phyloP scores from a whole-genome alignment of 2,888 invertebrate species.

The Eupithecia pulchellata region DNA sequence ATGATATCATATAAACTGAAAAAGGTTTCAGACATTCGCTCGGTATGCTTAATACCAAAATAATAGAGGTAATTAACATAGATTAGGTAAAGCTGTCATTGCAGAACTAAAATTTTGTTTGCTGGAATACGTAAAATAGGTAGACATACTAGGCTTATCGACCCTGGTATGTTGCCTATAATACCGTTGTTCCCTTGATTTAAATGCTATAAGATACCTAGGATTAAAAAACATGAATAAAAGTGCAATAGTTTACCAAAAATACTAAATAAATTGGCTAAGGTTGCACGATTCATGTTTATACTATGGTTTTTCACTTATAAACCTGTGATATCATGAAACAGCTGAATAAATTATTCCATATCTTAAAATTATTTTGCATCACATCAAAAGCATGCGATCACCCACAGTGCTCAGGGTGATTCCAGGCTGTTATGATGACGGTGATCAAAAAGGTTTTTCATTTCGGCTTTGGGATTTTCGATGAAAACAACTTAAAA shows the following conservation, averaged over 20 bases:
- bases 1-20: neutral
- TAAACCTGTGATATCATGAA: neutral
- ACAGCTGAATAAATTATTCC: neutral
- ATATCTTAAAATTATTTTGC: neutral
- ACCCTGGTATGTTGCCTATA: neutral
- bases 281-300: neutral
- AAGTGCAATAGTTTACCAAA: neutral
- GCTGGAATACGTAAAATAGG: neutral
- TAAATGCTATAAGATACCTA: no score
- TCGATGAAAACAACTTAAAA: neutral
- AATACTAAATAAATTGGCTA: neutral
- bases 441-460: neutral
- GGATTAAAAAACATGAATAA: neutral
- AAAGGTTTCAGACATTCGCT: neutral
- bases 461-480: neutral
- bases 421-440: neutral
- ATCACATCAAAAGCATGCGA: neutral
- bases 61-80: neutral
- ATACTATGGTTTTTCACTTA: neutral
- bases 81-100: neutral
- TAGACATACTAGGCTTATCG: neutral
- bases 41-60: no score
- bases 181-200: neutral
- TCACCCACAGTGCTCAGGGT: neutral
- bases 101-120: neutral